Base-by-base conservation (phyloP, 2,888 invertebrate genomes). In the Drosophila acutilabella region DNA sequence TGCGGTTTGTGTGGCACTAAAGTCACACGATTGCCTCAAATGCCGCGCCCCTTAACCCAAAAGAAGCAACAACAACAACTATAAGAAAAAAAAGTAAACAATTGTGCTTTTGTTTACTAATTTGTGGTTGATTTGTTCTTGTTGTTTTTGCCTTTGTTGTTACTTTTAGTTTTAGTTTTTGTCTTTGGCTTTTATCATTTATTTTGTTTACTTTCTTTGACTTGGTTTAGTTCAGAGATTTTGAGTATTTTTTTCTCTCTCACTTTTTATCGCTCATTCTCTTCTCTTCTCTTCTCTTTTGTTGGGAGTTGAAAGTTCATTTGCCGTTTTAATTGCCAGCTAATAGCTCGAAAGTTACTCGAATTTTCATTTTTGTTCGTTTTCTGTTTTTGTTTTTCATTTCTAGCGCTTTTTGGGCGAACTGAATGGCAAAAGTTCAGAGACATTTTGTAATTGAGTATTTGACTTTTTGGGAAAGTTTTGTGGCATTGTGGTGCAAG, bases 71-170 rank as follows among this genome's bases (percentile, higher is more conserved):
- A 58, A 33, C 52, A 66, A 45, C 48, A 53, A 61, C 36, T 44
- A 33, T 52, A 59, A 58, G 41, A 62, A 30, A 30, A 67, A 71
- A 75, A 71, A 62, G 69, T 73, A 71, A 82, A 80, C 84, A 84
- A 89, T 84, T 89, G 81, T 53, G 78, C 81, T 74, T 87, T 89
- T 84, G 89, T 84, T 84, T 83, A 78, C 88, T 71, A 87, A 84
- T 84, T 89, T 84, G 78, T 80, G 68, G 83, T 65, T 71, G 71
- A 71, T 71, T 77, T 36, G 54, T 60, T 68, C 52, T 58, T 56
- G 47, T 61, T 67, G 45, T 53, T 69, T 45, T 50, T n/a, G 40
- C 33, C 26, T 23, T 53, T 64, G 54, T 44, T 51, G 61, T 16
- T 66, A 57, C 30, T 58, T 30, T 33, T 52, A 48, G 51, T 58